These are phyloP conservation scores for Pollenia labialis DNA, from an alignment of 2,888 invertebrate species.

Conservation along the genomic window DNA sequence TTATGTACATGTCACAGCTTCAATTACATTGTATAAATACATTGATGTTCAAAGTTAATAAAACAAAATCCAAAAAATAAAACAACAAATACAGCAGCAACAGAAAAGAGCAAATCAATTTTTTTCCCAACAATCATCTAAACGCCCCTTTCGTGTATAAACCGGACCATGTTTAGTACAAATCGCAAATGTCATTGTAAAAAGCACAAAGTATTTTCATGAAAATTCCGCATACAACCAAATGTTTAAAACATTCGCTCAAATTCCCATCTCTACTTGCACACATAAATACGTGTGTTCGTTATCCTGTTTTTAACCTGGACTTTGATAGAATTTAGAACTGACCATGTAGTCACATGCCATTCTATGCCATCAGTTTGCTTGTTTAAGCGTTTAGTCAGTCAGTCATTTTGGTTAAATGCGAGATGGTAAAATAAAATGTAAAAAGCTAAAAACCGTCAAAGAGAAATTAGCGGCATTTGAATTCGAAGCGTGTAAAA, in stretches of 20 bases:
- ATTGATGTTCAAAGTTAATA: constrained; percentile 21
- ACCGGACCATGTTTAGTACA: constrained; percentile 51
- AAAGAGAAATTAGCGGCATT: constrained; percentile 68
- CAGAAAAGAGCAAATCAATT: background rate
- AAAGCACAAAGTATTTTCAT: constrained; percentile 46
- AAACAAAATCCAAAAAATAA: constrained; percentile 9
- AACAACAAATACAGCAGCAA: background rate
- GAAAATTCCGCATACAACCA: constrained; percentile 52
- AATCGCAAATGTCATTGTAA: constrained; percentile 57
- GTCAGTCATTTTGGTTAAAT: constrained; percentile 64
- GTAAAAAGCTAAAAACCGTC: constrained; percentile 40
- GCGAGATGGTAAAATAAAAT: constrained; percentile 20
- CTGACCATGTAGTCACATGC: constrained; percentile 67
- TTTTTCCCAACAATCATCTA: constrained; percentile 22
- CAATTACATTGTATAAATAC: constrained; percentile 41
- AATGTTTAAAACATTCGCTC: background rate
- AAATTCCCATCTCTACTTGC: background rate
- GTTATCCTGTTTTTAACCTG: constrained; percentile 37
- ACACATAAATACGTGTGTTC: background rate
- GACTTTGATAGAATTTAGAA: constrained; percentile 71
- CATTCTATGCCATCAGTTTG: constrained; percentile 27
- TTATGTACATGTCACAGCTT: constrained; percentile 21
- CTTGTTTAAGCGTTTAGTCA: constrained; percentile 59
- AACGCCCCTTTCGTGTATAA: constrained; percentile 58
- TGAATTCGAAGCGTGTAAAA: constrained; percentile 57